Conservation (phyloP, 2,888 invertebrate genomes). For the Macaria liturata region DNA sequence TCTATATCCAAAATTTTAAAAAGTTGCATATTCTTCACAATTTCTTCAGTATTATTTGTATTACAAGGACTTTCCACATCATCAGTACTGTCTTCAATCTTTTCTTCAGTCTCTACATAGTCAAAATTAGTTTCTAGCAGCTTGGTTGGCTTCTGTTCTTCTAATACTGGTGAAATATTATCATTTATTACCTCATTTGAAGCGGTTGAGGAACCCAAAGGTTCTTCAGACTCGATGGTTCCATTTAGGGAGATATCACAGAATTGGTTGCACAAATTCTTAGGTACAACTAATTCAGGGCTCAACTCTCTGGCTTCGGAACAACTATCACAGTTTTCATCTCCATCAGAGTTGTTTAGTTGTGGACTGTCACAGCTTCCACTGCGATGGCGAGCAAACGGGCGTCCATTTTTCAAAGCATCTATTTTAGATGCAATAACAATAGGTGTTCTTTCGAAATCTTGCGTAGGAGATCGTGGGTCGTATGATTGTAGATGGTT, state of each 20-base stretch:
- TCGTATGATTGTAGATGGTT: conserved; percentile 78
- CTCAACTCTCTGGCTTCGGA: conserved; percentile 50
- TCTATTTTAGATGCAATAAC: conserved; percentile 56
- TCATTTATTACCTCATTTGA: conserved; percentile 68
- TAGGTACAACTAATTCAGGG: conserved; percentile 61
- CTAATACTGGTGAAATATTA: conserved; percentile 52
- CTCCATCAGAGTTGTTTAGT: conserved; percentile 46
- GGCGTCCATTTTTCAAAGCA: conserved; percentile 45
- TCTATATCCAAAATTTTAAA: conserved; percentile 66
- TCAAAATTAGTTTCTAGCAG: conserved; percentile 85
- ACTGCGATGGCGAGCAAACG: conserved; percentile 39
- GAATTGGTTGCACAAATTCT: conserved; percentile 69
- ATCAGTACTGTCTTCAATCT: conserved; percentile 47
- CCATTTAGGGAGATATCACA: conserved; percentile 65
- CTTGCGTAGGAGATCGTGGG: conserved; percentile 83
- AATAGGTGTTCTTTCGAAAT: conserved; percentile 84
- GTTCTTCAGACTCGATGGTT: conserved; percentile 59
- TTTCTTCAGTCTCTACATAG: conserved; percentile 69
- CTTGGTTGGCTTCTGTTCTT: conserved; percentile 61
- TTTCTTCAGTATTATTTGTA: conserved; percentile 5
- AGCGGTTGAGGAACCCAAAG: conserved; percentile 69
- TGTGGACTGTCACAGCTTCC: conserved; percentile 54
- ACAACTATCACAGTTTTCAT: conserved; percentile 51
- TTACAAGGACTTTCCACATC: conserved; percentile 23
- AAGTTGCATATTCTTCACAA: conserved; percentile 42